These are phyloP conservation scores for Bathynomus jamesi DNA, from an alignment of 1,140 invertebrate genomes.

Conservation along the genomic window DNA sequence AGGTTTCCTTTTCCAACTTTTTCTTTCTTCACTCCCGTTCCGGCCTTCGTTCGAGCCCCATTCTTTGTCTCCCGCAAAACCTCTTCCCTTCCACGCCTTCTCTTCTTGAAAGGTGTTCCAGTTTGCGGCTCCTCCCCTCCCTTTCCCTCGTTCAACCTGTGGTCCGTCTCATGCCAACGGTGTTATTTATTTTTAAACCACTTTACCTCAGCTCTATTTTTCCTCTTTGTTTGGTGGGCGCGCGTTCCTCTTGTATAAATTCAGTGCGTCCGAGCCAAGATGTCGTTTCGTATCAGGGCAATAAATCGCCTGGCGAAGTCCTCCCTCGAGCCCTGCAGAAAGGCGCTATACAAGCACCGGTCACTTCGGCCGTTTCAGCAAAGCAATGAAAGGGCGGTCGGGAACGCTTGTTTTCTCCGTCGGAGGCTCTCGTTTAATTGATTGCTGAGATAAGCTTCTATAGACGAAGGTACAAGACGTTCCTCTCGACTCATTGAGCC, in stretches of 20 bases:
- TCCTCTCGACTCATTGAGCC: background rate
- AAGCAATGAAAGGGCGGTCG: background rate
- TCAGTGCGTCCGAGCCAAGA: background rate
- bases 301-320: background rate
- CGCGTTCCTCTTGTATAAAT: background rate
- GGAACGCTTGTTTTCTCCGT: background rate
- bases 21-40: background rate
- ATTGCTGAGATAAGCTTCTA: background rate
- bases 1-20: background rate
- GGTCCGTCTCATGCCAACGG: background rate
- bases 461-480: background rate
- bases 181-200: constrained; percentile 2
- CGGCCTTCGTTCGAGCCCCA: background rate
- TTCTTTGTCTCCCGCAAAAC: background rate
- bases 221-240: background rate
- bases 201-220: background rate
- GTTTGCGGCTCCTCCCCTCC: background rate
- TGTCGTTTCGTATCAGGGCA: background rate
- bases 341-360: background rate
- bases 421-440: background rate
- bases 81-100: background rate
- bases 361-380: background rate
- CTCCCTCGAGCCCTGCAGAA: background rate
- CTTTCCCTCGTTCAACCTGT: background rate
- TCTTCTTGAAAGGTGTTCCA: background rate